Percentiles rank a stretch among this genome's conserved stretches.
Conservation (phyloP, 2,113 vertebrate species). For the Mustelus asterias region DNA sequence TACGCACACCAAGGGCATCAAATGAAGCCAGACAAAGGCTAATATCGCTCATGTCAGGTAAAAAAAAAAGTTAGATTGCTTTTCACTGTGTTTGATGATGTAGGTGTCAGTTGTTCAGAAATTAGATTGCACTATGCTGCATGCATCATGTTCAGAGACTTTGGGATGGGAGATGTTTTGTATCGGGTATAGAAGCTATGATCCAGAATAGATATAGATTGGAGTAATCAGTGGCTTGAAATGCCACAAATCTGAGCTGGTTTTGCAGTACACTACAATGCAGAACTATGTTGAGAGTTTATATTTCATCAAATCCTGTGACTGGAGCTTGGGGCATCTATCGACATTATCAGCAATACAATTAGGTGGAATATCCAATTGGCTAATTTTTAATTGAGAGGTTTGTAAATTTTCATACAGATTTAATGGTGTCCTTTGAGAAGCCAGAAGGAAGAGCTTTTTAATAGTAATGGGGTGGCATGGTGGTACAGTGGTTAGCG, state of each 20-base stretch:
- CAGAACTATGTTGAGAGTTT: not conserved
- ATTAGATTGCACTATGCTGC: not conserved
- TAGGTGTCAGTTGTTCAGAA: not conserved
- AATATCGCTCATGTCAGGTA: conserved; percentile 98
- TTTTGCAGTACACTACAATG: not conserved
- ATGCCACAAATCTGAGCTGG: not conserved
- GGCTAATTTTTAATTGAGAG: not conserved
- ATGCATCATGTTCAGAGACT: not conserved
- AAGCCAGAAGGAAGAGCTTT: not conserved
- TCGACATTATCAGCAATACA: not conserved
- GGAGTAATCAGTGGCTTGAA: not conserved
- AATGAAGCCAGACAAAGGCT: conserved; percentile 95
- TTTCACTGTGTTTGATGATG: not conserved
- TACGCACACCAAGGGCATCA: conserved; percentile 89
- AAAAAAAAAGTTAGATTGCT: conserved; percentile 16
- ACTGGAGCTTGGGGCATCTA: not conserved
- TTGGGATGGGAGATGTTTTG: not conserved
- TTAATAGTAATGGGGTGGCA: too few species aligned
- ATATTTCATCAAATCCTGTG: not conserved
- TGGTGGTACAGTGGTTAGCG: too few species aligned
- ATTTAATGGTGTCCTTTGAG: not conserved
- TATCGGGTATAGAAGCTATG: not conserved
- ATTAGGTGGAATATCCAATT: not conserved
- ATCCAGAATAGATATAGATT: not conserved
- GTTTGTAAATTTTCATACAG: not conserved